phyloP scores from a whole-genome alignment of 2,797 vertebrate species.

The Rhinella marina region DNA sequence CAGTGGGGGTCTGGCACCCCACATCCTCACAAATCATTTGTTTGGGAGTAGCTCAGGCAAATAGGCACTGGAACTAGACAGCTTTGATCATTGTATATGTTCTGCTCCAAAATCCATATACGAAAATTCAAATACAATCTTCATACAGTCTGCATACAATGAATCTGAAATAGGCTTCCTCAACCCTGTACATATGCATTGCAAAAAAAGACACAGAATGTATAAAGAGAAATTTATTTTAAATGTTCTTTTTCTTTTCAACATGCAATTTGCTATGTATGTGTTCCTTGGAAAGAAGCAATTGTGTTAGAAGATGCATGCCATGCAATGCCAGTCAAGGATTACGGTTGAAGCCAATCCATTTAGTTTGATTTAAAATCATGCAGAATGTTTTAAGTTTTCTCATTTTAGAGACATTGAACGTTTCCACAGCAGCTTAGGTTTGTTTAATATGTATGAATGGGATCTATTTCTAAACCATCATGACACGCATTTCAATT shows the following conservation, averaged over 20 bases:
- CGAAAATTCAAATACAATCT: too few relatives aligned
- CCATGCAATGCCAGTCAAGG: background rate
- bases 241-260: background rate
- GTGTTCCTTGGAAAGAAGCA: background rate
- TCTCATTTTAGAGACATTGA: slow-evolving; percentile 21
- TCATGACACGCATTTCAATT: background rate
- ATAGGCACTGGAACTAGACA: too few relatives aligned
- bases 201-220: too few relatives aligned
- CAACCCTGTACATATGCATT: too few relatives aligned
- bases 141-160: too few relatives aligned
- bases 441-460: slow-evolving; percentile 39
- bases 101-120: too few relatives aligned
- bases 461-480: background rate
- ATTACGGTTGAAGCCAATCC: background rate
- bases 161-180: too few relatives aligned
- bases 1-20: too few relatives aligned
- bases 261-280: background rate
- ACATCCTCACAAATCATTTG: too few relatives aligned
- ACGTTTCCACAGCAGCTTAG: slow-evolving; percentile 20
- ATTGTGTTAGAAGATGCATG: background rate
- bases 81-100: too few relatives aligned
- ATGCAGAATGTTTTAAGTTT: background rate
- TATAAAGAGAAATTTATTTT: background rate
- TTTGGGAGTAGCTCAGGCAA: too few relatives aligned
- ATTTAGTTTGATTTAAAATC: background rate